Percentiles rank a stretch among this genome's conserved stretches.
Evolutionary conservation across 2,888 invertebrate genomes (phyloP).

Genomic region (Leuctra nigra): DNA sequence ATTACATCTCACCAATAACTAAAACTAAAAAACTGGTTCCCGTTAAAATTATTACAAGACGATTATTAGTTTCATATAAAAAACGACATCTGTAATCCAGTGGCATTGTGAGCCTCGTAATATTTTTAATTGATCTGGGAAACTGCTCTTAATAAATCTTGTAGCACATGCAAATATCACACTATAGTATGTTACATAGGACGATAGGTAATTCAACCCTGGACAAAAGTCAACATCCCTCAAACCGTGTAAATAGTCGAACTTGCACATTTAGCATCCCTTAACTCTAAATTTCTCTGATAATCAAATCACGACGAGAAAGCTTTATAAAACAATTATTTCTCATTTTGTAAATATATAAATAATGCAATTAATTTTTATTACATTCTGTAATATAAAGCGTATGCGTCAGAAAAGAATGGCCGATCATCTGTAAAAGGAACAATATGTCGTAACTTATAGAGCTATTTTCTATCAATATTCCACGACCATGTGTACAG

Average conservation of each 20-base stretch:
- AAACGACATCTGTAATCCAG: too few species aligned
- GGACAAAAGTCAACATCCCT: too few species aligned
- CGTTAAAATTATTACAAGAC: not conserved
- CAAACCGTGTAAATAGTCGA: too few species aligned
- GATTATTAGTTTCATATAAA: too few species aligned
- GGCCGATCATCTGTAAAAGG: constrained; percentile 6
- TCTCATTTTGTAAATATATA: constrained; percentile 24
- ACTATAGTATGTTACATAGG: too few species aligned
- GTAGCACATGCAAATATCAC: too few species aligned
- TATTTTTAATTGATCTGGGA: too few species aligned
- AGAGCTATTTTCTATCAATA: constrained; percentile 12
- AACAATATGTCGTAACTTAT: not conserved
- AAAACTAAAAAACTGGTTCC: constrained; percentile 19
- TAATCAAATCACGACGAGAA: constrained; percentile 6
- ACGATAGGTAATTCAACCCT: too few species aligned
- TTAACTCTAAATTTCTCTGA: too few species aligned
- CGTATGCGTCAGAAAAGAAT: constrained; percentile 6
- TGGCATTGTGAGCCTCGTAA: too few species aligned
- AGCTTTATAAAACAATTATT: constrained; percentile 5
- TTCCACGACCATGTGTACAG: not conserved
- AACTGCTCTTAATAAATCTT: too few species aligned
- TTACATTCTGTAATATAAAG: constrained; percentile 13
- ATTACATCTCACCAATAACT: constrained; percentile 11
- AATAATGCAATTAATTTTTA: constrained; percentile 21
- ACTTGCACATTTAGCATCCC: too few species aligned